Evolutionary conservation across 2,888 invertebrate genomes (phyloP).

Genomic region (Caprella mutica): DNA sequence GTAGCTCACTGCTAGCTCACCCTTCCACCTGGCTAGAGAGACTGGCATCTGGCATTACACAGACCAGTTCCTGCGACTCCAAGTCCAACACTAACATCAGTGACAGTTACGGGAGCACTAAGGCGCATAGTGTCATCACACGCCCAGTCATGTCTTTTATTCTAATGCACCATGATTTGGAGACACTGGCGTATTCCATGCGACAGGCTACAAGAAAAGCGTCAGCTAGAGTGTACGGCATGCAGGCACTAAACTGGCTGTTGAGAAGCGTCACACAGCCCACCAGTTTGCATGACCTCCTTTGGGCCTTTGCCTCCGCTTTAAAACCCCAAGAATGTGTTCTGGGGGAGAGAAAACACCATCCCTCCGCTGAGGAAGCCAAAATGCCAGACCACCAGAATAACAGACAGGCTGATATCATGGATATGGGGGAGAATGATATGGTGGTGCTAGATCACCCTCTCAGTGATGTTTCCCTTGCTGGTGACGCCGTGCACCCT

Average conservation of each 20-base stretch:
- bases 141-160: conserved; percentile 81
- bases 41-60: conserved; percentile 55
- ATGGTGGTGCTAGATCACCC: conserved; percentile 53
- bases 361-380: conserved; percentile 7
- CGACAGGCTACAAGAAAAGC: conserved; percentile 64
- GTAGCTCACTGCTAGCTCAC: conserved; percentile 70
- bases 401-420: conserved; percentile 6
- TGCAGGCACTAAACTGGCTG: conserved; percentile 92
- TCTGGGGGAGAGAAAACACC: too few species aligned
- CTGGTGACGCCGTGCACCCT: conserved; percentile 47
- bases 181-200: conserved; percentile 71
- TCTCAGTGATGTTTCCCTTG: conserved; percentile 62
- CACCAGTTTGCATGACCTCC: conserved; percentile 78
- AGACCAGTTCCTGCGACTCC: conserved; percentile 45
- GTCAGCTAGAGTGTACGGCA: conserved; percentile 60
- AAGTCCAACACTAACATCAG: conserved; percentile 11
- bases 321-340: too few species aligned
- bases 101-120: not conserved
- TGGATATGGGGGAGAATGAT: conserved; percentile 27
- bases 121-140: conserved; percentile 36
- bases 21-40: conserved; percentile 78
- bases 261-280: conserved; percentile 81
- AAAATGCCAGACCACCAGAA: conserved; percentile 4
- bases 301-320: conserved; percentile 93
- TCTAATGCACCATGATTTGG: conserved; percentile 70